Conservation (phyloP, 2,888 invertebrate species). For the Drosophila cracens region DNA sequence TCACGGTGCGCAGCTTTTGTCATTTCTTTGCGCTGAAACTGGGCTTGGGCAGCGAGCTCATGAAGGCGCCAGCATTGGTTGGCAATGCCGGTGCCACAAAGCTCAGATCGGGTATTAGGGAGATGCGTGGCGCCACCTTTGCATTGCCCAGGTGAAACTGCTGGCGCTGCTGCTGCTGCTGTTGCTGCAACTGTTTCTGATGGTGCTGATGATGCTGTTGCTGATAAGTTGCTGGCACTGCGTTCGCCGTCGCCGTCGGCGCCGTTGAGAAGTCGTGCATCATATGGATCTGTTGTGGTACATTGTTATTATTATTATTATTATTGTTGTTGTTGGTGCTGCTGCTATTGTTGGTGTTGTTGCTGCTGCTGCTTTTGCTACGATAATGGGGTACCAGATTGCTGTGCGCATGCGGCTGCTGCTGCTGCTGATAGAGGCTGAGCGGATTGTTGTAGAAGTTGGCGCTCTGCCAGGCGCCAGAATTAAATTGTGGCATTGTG, state of each 20-base stretch:
- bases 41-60: conserved; percentile 82
- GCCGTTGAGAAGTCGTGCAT: conserved; percentile 84
- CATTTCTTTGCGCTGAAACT: conserved; percentile 84
- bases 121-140: conserved; percentile 85
- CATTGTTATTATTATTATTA: conserved; percentile 59
- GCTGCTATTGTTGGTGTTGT: conserved; percentile 27
- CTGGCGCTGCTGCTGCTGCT: conserved; percentile 56
- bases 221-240: conserved; percentile 52
- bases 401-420: conserved; percentile 61
- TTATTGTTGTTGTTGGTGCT: conserved; percentile 49
- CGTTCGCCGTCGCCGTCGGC: conserved; percentile 39
- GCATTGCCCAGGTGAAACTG: conserved; percentile 81
- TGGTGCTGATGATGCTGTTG: conserved; percentile 59
- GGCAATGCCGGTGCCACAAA: conserved; percentile 86
- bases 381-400: conserved; percentile 70
- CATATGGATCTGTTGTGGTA: conserved; percentile 81
- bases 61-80: conserved; percentile 82
- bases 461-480: conserved; percentile 84
- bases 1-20: conserved; percentile 81
- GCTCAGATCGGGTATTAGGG: conserved; percentile 86
- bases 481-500: conserved; percentile 80
- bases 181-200: conserved; percentile 41
- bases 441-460: conserved; percentile 83
- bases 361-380: conserved; percentile 45
- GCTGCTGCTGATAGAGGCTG: conserved; percentile 81